phyloP scores from a whole-genome alignment of 1,140 invertebrate genomes.

The Formica selysi region DNA sequence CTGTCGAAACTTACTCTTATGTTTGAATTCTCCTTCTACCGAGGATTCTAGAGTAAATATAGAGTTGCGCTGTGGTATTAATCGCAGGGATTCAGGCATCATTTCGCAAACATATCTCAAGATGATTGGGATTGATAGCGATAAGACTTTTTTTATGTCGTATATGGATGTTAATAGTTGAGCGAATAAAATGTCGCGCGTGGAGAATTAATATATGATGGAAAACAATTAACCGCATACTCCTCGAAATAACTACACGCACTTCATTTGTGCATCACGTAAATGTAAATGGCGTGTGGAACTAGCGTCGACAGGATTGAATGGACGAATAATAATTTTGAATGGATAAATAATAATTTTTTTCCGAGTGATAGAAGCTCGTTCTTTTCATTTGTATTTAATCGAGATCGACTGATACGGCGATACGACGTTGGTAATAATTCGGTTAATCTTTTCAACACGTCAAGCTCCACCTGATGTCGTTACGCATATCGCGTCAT shows the following conservation, averaged over 20 bases:
- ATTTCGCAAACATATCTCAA: neutral
- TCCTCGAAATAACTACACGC: neutral
- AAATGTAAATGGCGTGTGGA: neutral
- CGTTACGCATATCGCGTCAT: slow-evolving; percentile 39
- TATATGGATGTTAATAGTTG: neutral
- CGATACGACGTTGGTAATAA: slow-evolving; percentile 29
- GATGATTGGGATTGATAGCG: neutral
- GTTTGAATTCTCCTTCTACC: slow-evolving; percentile 38
- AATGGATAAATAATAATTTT: no score
- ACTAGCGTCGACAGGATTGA: neutral
- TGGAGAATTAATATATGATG: neutral
- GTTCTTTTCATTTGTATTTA: slow-evolving; percentile 28
- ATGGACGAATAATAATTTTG: slow-evolving; percentile 19
- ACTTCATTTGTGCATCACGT: neutral
- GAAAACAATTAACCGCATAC: neutral
- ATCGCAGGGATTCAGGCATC: slow-evolving; percentile 3
- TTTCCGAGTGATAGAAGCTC: neutral
- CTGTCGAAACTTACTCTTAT: slow-evolving; percentile 47
- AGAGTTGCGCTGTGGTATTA: slow-evolving; percentile 23
- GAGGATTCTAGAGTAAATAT: slow-evolving; percentile 42
- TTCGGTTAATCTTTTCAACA: slow-evolving; percentile 4
- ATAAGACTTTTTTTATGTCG: neutral
- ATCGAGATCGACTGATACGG: slow-evolving; percentile 24
- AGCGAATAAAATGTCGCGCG: neutral
- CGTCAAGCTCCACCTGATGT: neutral